These are phyloP conservation scores for Drosophila tristis DNA, from an alignment of 1,140 invertebrate genomes.

Conservation along the genomic window DNA sequence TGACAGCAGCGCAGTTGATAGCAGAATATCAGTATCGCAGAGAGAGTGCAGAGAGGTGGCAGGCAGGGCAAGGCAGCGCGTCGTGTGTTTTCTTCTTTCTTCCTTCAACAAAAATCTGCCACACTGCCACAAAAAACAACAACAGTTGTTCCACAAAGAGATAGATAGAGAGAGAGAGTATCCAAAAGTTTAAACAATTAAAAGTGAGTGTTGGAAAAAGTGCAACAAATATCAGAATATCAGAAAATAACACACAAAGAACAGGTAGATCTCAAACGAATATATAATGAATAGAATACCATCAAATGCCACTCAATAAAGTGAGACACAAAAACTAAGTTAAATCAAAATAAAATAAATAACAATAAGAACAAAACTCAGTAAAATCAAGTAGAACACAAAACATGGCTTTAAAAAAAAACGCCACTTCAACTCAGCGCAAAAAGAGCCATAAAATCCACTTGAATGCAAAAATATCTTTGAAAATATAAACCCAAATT, in stretches of 20 bases:
- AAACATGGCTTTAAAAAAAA: too few relatives aligned
- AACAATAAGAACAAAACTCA: background rate
- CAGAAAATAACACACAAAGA: slow-evolving; percentile 9
- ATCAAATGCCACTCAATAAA: slow-evolving; percentile 11
- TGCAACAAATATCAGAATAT: slow-evolving; percentile 5
- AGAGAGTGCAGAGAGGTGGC: slow-evolving; percentile 19
- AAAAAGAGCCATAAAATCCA: slow-evolving; percentile 2
- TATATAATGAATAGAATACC: background rate
- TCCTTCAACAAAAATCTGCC: slow-evolving; percentile 24
- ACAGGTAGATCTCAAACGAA: background rate
- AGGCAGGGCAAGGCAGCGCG: slow-evolving; percentile 54
- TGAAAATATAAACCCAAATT: background rate
- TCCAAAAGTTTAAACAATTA: slow-evolving; percentile 51
- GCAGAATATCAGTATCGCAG: slow-evolving; percentile 44
- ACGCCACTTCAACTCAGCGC: too few relatives aligned
- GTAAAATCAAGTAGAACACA: too few relatives aligned
- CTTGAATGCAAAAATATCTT: slow-evolving; percentile 2
- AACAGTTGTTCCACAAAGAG: slow-evolving; percentile 21
- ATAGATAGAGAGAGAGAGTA: background rate
- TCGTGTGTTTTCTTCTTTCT: slow-evolving; percentile 57
- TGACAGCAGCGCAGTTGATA: slow-evolving; percentile 60
- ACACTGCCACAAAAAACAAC: slow-evolving; percentile 47
- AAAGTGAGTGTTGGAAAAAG: slow-evolving; percentile 59
- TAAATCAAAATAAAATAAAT: background rate
- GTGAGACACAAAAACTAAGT: background rate